Evolutionary conservation across 2,797 vertebrate genomes (phyloP).

Genomic region (Oceanodroma leucorhoa): DNA sequence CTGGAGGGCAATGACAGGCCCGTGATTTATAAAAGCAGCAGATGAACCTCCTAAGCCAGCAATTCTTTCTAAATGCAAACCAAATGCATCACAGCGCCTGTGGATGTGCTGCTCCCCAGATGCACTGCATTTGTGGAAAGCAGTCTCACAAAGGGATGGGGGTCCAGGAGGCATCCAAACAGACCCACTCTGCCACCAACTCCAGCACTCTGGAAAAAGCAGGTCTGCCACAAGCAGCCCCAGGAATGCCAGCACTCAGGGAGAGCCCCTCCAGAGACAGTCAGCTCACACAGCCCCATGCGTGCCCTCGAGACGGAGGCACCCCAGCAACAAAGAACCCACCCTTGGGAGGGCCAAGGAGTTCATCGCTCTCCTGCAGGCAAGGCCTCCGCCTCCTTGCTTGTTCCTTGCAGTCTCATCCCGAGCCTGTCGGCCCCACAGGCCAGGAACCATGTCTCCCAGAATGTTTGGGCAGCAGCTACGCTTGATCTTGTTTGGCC

Average conservation of each 20-base stretch:
- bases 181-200: not conserved
- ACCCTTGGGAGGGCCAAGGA: not conserved
- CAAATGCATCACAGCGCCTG: not conserved
- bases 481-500: not conserved
- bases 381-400: not conserved
- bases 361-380: not conserved
- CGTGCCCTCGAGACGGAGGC: not conserved
- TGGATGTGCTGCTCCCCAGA: not conserved
- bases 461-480: not conserved
- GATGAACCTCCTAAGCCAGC: not conserved
- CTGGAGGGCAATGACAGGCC: not conserved
- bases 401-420: not conserved
- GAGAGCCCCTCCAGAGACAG: not conserved
- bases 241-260: accelerated
- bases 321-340: not conserved
- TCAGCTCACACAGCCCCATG: not conserved
- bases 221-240: not conserved
- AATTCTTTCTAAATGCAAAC: not conserved
- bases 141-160: not conserved
- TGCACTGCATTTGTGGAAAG: not conserved
- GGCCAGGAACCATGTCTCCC: not conserved
- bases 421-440: accelerated
- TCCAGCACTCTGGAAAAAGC: not conserved
- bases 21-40: not conserved
- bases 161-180: not conserved